phyloP scores from a whole-genome alignment of 2,797 vertebrate species.

The Amblyraja radiata region DNA sequence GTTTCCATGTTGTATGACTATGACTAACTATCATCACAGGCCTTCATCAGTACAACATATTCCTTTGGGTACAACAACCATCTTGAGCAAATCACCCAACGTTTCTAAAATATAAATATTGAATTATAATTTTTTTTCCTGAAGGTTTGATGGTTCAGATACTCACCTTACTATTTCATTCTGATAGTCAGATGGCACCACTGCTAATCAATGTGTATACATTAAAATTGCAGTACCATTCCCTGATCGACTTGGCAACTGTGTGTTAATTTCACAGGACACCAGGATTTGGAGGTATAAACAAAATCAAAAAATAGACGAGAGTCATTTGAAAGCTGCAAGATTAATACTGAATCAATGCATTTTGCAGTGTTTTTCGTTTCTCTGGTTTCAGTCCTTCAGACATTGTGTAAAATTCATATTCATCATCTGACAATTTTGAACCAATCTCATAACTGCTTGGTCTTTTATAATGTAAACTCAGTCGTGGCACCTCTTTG shows the following conservation, averaged over 20 bases:
- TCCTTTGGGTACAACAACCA: neutral
- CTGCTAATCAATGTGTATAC: no score
- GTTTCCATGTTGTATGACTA: no score
- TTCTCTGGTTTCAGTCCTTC: slow-evolving; percentile 4
- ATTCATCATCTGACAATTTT: neutral
- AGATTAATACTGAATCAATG: neutral
- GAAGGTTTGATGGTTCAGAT: neutral
- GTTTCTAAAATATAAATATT: neutral
- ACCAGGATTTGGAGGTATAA: neutral
- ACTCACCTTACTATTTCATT: neutral
- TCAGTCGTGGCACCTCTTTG: neutral
- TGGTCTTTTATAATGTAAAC: neutral
- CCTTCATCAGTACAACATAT: neutral
- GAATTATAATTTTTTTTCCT: neutral
- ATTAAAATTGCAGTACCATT: neutral
- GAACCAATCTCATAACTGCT: neutral
- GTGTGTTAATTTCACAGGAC: neutral
- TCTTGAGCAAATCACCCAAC: neutral
- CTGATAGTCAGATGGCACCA: neutral
- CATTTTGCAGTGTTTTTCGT: neutral
- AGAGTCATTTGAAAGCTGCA: neutral
- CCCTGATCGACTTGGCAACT: neutral
- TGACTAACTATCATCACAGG: no score
- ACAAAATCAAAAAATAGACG: neutral
- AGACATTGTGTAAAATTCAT: neutral